Conservation (phyloP, 2,113 vertebrate species). For the Ornithorhynchus anatinus region DNA sequence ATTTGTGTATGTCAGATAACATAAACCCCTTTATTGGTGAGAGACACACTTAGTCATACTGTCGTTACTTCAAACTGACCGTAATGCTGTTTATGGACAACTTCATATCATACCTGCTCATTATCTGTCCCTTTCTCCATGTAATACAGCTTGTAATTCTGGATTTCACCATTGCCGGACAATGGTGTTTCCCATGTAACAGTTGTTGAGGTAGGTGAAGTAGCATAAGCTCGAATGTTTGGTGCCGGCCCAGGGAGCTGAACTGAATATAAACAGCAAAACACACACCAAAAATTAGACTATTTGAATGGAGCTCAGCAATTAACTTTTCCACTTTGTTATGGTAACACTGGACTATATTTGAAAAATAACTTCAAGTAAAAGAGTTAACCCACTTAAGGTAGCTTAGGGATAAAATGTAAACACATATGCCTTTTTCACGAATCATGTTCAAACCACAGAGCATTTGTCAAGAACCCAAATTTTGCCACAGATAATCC, state of each 20-base stretch:
- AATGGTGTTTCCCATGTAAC: constrained; percentile 89
- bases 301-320: background rate
- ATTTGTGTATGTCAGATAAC: too few species aligned
- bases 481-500: constrained; percentile 12
- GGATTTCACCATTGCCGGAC: constrained; percentile 92
- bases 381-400: background rate
- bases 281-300: background rate
- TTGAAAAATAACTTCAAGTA: background rate
- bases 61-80: too few species aligned
- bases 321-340: background rate
- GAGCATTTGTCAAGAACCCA: background rate
- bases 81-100: background rate
- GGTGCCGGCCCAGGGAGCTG: constrained; percentile 95
- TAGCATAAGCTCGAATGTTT: constrained; percentile 82
- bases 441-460: constrained; percentile 3
- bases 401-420: background rate
- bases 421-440: background rate
- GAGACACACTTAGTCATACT: too few species aligned
- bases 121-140: constrained; percentile 85
- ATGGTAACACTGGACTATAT: background rate
- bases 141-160: constrained; percentile 94
- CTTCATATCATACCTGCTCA: constrained; percentile 82
- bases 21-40: too few species aligned
- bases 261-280: constrained; percentile 71
- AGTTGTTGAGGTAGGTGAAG: constrained; percentile 79